Evolutionary conservation across 2,888 invertebrate genomes (phyloP).

Genomic region (Nebria brevicollis): DNA sequence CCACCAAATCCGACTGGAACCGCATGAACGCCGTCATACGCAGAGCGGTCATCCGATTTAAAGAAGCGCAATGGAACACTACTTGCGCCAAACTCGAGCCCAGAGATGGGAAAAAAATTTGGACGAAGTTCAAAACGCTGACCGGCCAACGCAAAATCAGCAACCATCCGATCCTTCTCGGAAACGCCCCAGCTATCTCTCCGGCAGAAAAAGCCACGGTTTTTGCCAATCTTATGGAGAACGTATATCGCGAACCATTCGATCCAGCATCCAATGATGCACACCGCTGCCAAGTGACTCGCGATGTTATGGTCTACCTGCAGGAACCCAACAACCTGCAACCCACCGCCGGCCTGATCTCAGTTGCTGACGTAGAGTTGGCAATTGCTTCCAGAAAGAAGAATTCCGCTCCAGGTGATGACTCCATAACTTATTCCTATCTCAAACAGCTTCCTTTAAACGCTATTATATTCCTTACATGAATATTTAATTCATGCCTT

Average conservation of each 20-base stretch:
- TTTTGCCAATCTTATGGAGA: conserved; percentile 12
- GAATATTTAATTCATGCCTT: conserved; percentile 4
- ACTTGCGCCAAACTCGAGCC: background rate
- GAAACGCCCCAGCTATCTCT: background rate
- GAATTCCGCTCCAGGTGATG: conserved; percentile 20
- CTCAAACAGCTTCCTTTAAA: conserved; percentile 11
- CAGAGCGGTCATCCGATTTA: background rate
- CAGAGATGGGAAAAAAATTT: background rate
- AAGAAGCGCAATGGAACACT: background rate
- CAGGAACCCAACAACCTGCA: background rate
- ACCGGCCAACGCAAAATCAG: background rate
- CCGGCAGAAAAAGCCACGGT: background rate
- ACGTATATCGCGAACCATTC: background rate
- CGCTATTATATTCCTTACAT: background rate
- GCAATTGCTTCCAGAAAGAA: background rate
- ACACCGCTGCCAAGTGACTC: background rate
- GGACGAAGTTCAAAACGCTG: background rate
- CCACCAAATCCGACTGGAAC: conserved; percentile 4
- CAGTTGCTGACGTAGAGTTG: background rate
- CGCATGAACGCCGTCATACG: background rate
- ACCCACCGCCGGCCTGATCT: background rate
- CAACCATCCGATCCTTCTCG: background rate
- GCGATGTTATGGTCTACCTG: background rate
- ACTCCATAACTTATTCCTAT: background rate
- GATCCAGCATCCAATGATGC: background rate